These are phyloP conservation scores for Crossoptilon crossoptilon DNA, from an alignment of 2,797 vertebrate species.

Conservation along the genomic window DNA sequence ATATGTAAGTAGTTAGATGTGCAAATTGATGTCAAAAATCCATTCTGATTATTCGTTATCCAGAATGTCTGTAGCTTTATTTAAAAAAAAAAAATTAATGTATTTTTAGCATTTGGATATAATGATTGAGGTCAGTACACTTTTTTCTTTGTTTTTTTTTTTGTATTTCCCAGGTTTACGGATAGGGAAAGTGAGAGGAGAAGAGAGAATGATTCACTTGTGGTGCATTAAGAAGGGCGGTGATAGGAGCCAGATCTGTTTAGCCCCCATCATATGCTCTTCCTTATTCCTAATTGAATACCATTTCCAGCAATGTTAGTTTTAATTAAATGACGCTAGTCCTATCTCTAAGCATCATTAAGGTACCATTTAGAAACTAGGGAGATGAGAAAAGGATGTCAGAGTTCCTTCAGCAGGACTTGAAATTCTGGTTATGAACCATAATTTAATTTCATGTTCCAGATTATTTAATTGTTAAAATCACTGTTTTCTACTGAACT, in stretches of 20 bases:
- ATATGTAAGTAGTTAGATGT: background rate
- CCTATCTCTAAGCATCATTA: conserved; percentile 25
- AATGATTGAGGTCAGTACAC: background rate
- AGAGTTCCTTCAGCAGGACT: background rate
- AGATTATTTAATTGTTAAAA: conserved; percentile 4
- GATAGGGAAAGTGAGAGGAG: background rate
- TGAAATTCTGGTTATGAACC: conserved; percentile 3
- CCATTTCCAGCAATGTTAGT: background rate
- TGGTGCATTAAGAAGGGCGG: background rate
- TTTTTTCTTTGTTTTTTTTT: background rate
- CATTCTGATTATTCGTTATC: background rate
- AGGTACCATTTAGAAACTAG: conserved; percentile 9
- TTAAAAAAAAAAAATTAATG: background rate
- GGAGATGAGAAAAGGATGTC: conserved; percentile 22
- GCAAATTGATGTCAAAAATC: background rate
- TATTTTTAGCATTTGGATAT: background rate
- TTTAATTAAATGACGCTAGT: conserved; percentile 26
- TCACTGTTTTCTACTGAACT: background rate
- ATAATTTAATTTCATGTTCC: conserved; percentile 6
- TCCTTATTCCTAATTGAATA: conserved; percentile 31
- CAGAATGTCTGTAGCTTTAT: background rate
- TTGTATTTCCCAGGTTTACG: background rate
- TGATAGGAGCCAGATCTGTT: background rate
- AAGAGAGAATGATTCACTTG: background rate
- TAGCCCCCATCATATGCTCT: background rate